Conservation (phyloP, 2,113 vertebrate genomes). For the Colinus virginianus region DNA sequence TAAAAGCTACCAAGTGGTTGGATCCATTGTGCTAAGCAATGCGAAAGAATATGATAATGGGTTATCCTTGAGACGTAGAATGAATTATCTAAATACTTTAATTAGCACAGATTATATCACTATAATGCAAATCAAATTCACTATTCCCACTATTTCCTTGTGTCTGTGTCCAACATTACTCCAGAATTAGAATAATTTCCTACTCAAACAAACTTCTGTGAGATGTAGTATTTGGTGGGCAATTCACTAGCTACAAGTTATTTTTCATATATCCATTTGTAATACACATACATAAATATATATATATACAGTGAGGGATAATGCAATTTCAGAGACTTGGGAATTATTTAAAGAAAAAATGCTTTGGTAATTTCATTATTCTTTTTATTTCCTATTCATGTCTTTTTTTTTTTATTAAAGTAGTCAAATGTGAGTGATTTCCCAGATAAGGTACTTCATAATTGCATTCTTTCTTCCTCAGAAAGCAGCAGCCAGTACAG, state of each 20-base stretch:
- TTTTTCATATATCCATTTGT: neutral
- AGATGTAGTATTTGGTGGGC: neutral
- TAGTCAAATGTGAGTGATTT: neutral
- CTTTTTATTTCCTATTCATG: neutral
- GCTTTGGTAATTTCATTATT: neutral
- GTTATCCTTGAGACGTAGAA: neutral
- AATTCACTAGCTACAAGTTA: neutral
- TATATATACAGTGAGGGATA: neutral
- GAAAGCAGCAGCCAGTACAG: neutral
- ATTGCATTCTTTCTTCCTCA: neutral
- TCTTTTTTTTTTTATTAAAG: neutral
- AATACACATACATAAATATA: neutral
- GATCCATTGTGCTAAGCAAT: neutral
- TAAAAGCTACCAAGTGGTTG: neutral
- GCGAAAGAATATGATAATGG: neutral
- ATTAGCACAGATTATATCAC: neutral
- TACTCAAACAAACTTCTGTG: neutral
- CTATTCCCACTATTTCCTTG: neutral
- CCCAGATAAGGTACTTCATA: accelerated
- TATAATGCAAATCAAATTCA: neutral
- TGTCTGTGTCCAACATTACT: neutral
- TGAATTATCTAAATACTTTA: neutral
- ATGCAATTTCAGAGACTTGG: neutral
- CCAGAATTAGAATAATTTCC: neutral
- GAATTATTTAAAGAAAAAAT: neutral